Percentiles rank a stretch among this genome's conserved stretches.
phyloP scores from a whole-genome alignment of 2,113 vertebrate genomes.

The Pristiophorus japonicus region DNA sequence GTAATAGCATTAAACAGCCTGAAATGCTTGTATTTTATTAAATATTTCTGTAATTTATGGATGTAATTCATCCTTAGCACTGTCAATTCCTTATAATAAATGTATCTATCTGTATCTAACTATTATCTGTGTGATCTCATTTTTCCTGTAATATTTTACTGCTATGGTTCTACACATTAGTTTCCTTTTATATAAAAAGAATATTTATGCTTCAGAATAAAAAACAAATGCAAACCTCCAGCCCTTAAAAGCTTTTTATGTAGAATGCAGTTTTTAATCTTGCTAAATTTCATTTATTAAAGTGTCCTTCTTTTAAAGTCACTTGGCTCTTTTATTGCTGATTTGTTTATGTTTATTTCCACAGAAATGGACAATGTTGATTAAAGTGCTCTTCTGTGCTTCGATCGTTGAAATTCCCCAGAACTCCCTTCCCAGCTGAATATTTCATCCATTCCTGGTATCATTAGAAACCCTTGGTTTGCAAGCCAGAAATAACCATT shows the following conservation, averaged over 20 bases:
- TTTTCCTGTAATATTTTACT: conserved; percentile 28
- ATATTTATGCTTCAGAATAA: not conserved
- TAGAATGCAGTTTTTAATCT: conserved; percentile 28
- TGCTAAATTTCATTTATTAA: conserved; percentile 18
- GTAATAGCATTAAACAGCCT: conserved; percentile 13
- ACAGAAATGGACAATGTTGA: conserved; percentile 27
- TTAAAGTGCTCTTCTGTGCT: conserved; percentile 5
- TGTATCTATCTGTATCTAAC: not conserved
- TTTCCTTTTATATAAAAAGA: not conserved
- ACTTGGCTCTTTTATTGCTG: conserved; percentile 33
- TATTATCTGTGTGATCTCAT: conserved; percentile 6
- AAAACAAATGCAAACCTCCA: not conserved
- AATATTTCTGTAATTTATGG: conserved; percentile 9
- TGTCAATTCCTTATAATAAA: conserved; percentile 23
- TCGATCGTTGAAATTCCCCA: not conserved
- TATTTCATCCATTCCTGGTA: not conserved
- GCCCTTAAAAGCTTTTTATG: not conserved
- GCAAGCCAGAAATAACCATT: conserved; percentile 18
- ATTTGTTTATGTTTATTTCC: conserved; percentile 25
- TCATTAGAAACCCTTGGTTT: not conserved
- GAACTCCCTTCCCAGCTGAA: not conserved
- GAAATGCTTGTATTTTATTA: conserved; percentile 24
- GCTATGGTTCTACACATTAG: not conserved
- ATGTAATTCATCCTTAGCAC: not conserved
- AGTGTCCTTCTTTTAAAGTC: conserved; percentile 24